Percentiles rank a stretch among this genome's conserved stretches.
Evolutionary conservation across 2,797 vertebrate genomes (phyloP).

Genomic region (Zalophus californianus): DNA sequence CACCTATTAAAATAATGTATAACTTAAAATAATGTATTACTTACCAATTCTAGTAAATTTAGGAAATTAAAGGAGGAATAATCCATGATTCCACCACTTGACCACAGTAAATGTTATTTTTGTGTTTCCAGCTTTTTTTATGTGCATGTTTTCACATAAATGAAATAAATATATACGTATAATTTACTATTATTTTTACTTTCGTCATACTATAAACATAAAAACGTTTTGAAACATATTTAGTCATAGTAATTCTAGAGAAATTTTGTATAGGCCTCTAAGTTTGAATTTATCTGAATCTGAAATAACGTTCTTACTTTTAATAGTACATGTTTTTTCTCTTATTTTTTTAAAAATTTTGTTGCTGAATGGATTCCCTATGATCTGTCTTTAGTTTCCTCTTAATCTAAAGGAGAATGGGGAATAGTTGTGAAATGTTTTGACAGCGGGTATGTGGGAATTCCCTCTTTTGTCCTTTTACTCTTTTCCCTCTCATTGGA

Average conservation of each 20-base stretch:
- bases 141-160: neutral
- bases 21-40: neutral
- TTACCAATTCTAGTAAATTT: neutral
- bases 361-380: neutral
- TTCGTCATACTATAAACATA: neutral
- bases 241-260: neutral
- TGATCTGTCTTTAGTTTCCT: neutral
- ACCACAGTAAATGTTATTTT: neutral
- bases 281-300: neutral
- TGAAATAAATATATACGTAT: neutral
- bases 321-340: neutral
- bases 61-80: neutral
- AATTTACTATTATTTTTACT: slow-evolving; percentile 3
- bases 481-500: neutral
- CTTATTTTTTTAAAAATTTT: neutral
- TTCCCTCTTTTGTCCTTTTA: neutral
- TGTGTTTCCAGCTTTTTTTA: neutral
- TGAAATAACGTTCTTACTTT: neutral
- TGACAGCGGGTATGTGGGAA: neutral
- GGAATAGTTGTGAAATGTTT: neutral
- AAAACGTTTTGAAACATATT: slow-evolving; percentile 13
- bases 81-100: neutral
- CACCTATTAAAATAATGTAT: neutral
- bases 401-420: neutral
- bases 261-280: neutral